phyloP scores from a whole-genome alignment of 1,140 invertebrate species.

The Contarinia nasturtii region DNA sequence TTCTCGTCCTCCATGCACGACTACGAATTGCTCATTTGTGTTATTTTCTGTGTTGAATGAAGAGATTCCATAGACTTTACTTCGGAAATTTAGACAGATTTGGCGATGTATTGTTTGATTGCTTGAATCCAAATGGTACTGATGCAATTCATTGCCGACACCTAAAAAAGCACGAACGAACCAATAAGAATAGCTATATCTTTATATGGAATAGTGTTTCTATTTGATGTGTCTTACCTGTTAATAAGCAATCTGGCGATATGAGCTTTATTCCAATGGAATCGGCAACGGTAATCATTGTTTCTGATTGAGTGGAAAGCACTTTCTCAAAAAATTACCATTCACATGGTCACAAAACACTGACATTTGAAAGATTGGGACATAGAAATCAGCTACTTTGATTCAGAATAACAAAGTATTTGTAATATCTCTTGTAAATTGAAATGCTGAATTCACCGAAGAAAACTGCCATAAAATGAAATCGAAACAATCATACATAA shows the following conservation, averaged over 20 bases:
- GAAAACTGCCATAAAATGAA: no score
- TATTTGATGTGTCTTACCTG: not conserved
- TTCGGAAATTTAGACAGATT: not conserved
- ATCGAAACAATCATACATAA: no score
- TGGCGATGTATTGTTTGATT: not conserved
- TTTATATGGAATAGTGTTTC: no score
- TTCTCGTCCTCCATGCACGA: not conserved
- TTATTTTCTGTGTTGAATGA: not conserved
- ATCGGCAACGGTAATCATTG: not conserved
- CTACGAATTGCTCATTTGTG: not conserved
- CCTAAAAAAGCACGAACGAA: not conserved
- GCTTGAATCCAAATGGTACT: not conserved
- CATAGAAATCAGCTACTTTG: no score
- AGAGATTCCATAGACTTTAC: not conserved
- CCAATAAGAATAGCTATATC: not conserved
- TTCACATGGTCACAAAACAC: no score
- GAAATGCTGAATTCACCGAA: no score
- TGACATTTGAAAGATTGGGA: no score
- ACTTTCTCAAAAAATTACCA: no score
- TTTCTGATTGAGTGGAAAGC: no score
- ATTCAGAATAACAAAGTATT: no score
- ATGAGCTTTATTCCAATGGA: not conserved
- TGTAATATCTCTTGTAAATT: no score
- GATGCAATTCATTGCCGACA: not conserved
- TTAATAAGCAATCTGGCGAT: not conserved